These are phyloP conservation scores for Calonectris borealis DNA, from an alignment of 2,113 vertebrate genomes.

Conservation along the genomic window DNA sequence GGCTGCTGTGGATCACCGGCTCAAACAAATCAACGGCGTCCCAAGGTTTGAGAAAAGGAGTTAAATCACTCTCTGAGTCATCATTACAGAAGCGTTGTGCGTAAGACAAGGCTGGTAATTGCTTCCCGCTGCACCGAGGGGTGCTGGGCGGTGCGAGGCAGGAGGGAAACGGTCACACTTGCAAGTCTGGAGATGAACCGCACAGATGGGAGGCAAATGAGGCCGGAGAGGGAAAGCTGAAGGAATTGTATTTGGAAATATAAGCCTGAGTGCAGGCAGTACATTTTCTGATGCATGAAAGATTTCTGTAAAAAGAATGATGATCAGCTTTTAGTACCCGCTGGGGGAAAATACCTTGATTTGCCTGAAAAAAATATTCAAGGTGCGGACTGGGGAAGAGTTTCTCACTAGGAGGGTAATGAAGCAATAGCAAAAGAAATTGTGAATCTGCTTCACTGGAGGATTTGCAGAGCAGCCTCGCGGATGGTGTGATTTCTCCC, in stretches of 20 bases:
- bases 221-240: background rate
- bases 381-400: background rate
- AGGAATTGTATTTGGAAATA: conserved; percentile 1
- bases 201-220: background rate
- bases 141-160: background rate
- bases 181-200: background rate
- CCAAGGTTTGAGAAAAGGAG: background rate
- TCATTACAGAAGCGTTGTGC: background rate
- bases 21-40: background rate
- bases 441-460: background rate
- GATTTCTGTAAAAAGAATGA: background rate
- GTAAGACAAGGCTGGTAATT: background rate
- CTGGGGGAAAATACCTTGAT: background rate
- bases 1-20: background rate
- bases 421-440: conserved; percentile 14
- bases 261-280: background rate
- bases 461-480: background rate
- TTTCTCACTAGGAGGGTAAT: background rate
- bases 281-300: background rate
- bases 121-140: background rate
- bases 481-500: background rate
- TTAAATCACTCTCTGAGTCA: background rate
- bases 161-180: background rate
- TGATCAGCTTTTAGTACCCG: background rate
- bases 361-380: background rate